Conservation (phyloP, 2,113 vertebrate genomes). For the Prinia subflava region DNA sequence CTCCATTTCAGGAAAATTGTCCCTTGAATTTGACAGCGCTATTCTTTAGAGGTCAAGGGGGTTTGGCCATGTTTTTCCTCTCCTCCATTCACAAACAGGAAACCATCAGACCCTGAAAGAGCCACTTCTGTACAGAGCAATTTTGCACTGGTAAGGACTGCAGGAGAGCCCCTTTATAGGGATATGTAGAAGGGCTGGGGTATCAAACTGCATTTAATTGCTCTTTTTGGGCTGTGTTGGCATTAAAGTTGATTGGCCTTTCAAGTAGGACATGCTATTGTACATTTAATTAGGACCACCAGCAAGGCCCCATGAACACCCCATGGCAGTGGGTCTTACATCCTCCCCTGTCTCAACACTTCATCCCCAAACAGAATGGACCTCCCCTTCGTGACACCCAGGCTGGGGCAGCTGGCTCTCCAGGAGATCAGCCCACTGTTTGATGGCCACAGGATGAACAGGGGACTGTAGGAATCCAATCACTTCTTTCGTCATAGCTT, state of each 20-base stretch:
- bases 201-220: not conserved
- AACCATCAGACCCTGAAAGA: not conserved
- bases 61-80: not conserved
- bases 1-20: not conserved
- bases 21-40: not conserved
- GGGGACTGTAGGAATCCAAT: not conserved
- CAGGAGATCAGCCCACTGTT: not conserved
- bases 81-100: not conserved
- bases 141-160: not conserved
- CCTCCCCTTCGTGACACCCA: not conserved
- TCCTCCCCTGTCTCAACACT: not conserved
- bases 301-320: not conserved
- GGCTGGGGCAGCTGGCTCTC: not conserved
- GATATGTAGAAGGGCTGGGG: not conserved
- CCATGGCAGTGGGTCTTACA: not conserved
- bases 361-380: not conserved
- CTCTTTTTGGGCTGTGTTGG: not conserved
- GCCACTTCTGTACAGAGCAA: not conserved
- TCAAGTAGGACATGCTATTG: not conserved
- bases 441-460: not conserved
- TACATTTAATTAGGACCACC: not conserved
- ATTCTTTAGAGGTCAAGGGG: not conserved
- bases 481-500: not conserved
- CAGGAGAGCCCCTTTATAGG: not conserved
- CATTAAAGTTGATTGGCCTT: not conserved